phyloP scores from a whole-genome alignment of 2,113 vertebrate species.

The Ivindomyrus marchei region DNA sequence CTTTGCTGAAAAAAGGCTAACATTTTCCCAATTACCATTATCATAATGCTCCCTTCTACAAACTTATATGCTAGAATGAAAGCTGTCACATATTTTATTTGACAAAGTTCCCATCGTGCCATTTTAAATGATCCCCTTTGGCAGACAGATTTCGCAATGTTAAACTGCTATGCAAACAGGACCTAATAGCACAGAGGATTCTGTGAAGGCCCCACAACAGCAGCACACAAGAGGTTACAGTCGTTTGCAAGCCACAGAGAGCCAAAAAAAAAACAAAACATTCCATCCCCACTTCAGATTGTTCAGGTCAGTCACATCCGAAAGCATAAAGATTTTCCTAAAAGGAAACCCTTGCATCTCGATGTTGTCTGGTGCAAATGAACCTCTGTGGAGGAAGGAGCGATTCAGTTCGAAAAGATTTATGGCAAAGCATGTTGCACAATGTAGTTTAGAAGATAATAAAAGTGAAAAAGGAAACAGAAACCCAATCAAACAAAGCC shows the following conservation, averaged over 20 bases:
- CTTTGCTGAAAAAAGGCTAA: neutral
- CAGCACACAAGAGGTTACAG: constrained; percentile 2
- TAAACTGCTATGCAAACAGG: constrained; percentile 26
- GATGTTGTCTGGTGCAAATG: neutral
- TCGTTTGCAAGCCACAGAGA: neutral
- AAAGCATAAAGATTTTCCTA: neutral
- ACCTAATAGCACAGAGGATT: constrained; percentile 14
- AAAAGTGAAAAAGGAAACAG: neutral
- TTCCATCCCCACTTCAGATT: neutral
- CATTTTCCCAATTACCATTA: neutral
- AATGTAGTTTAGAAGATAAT: neutral
- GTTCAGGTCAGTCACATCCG: neutral
- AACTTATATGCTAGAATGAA: neutral
- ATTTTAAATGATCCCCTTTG: neutral
- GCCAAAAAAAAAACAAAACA: neutral
- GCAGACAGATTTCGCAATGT: neutral
- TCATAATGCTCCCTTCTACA: neutral
- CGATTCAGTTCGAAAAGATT: neutral
- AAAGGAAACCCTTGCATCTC: neutral
- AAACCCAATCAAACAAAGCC: neutral
- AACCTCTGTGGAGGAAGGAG: neutral
- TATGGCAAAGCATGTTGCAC: neutral
- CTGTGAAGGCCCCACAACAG: neutral
- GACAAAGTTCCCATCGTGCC: neutral
- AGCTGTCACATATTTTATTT: constrained; percentile 10